phyloP scores from a whole-genome alignment of 2,888 invertebrate species.

The Chrysodeixis includens region DNA sequence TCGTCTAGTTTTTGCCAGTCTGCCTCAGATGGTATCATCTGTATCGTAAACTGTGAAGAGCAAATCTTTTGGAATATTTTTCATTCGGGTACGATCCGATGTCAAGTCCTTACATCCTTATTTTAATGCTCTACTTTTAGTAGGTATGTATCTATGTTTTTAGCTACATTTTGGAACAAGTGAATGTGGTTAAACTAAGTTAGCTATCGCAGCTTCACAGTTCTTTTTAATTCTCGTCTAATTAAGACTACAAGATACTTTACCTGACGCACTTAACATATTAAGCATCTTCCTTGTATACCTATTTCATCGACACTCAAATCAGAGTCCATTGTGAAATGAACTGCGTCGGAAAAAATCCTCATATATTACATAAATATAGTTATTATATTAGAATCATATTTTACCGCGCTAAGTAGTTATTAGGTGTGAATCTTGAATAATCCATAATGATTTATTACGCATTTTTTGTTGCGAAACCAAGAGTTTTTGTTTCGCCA shows the following conservation, averaged over 20 bases:
- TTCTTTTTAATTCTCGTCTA: too few species aligned
- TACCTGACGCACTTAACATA: too few species aligned
- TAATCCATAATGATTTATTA: constrained; percentile 43
- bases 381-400: constrained; percentile 17
- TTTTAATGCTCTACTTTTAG: too few species aligned
- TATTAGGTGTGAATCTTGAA: constrained; percentile 42
- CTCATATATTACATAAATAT: neutral
- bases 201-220: too few species aligned
- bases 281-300: too few species aligned
- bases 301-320: too few species aligned
- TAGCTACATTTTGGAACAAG: too few species aligned
- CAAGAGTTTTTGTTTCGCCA: constrained; percentile 14
- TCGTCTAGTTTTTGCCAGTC: constrained; percentile 2
- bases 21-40: neutral
- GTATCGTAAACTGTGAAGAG: neutral
- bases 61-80: neutral
- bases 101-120: neutral
- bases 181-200: too few species aligned
- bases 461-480: constrained; percentile 2
- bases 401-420: constrained; percentile 35
- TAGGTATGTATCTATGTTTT: too few species aligned
- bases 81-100: neutral
- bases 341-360: constrained; percentile 1
- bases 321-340: neutral
- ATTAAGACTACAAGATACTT: too few species aligned